Evolutionary conservation across 2,113 vertebrate species (phyloP), one percentile per base, ranked within the genome.

Genomic region (Oophaga pumilio): DNA sequence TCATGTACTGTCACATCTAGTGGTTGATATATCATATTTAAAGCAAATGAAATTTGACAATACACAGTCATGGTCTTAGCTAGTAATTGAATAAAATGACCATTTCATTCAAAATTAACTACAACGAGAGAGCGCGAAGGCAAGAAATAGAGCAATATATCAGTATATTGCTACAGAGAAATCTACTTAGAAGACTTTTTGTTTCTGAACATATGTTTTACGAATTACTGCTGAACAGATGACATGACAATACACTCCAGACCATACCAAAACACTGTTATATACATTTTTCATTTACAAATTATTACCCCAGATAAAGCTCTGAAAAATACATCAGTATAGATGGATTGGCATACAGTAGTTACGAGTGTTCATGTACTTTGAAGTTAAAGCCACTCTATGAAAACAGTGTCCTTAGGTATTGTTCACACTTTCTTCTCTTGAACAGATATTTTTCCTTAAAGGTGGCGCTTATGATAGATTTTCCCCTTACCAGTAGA

Each of bases 11-110:
- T 28, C 14, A 28, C 12, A 8, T 24, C 50, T 78, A 13, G 24
- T 24, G 13, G 50, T 18, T 57, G n/a, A 24, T 79, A 17, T 24
- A 1, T 57, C 14, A 56, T 17, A 28, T 26, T 28, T 18, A 7
- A 57, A 5, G 2, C 0, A 57, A 64, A 24, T 15, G 17, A 52
- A 82, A 11, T 52, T 66, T 62, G 60, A 52, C 26, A 68, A 66
- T 82, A 15, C 79, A 24, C 79, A 66, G 59, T 50, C 15, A 64
- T 33, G 10, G 20, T 26, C 33, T 82, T 0, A 13, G 80, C 43
- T 24, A 6, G 33, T 49, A 64, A 82, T 64, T 82, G 22, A 64
- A 82, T 82, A 82, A 64, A 82, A 49, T 82, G 33, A 50, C 79
- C n/a, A 20, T 10, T 82, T 82, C n/a, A 14, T 43, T 50, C 4